A percentile compares a stretch with the other conserved stretches of the same genome.
Evolutionary conservation across 2,888 invertebrate species (phyloP).

Genomic region (Galerucella pusilla): DNA sequence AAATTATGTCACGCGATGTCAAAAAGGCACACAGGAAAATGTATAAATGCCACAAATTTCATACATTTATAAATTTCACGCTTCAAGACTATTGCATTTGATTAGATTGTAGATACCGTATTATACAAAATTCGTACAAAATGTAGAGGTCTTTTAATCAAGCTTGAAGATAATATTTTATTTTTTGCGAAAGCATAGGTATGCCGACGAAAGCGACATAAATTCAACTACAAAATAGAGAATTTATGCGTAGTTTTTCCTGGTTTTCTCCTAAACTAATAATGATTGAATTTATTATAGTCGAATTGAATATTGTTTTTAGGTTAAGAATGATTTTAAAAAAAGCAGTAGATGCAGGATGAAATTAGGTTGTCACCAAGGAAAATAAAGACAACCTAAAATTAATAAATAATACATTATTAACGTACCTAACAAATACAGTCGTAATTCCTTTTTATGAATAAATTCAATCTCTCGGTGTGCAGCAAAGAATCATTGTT

Average conservation of each 20-base stretch:
- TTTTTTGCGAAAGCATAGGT: no score
- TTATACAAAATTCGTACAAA: conserved; percentile 3
- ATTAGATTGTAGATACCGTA: conserved; percentile 15
- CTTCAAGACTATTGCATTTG: conserved; percentile 9
- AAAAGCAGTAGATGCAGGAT: not conserved
- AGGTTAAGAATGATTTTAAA: not conserved
- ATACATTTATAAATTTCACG: conserved; percentile 27
- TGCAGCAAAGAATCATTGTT: conserved; percentile 15
- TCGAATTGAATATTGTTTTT: not conserved
- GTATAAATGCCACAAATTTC: conserved; percentile 21
- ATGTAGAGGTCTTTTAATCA: not conserved
- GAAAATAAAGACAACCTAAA: conserved; percentile 25
- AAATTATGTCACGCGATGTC: conserved; percentile 29
- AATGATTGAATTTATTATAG: no score
- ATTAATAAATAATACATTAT: conserved; percentile 7
- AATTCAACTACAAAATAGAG: no score
- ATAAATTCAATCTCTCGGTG: not conserved
- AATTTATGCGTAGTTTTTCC: no score
- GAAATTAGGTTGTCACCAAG: conserved; percentile 28
- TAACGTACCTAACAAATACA: conserved; percentile 19
- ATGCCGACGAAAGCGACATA: no score
- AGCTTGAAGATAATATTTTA: no score
- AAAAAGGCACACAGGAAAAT: conserved; percentile 28
- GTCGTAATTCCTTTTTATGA: not conserved
- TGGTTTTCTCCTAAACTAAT: no score